phyloP scores from a whole-genome alignment of 2,113 vertebrate species.

The Hippocampus zosterae region DNA sequence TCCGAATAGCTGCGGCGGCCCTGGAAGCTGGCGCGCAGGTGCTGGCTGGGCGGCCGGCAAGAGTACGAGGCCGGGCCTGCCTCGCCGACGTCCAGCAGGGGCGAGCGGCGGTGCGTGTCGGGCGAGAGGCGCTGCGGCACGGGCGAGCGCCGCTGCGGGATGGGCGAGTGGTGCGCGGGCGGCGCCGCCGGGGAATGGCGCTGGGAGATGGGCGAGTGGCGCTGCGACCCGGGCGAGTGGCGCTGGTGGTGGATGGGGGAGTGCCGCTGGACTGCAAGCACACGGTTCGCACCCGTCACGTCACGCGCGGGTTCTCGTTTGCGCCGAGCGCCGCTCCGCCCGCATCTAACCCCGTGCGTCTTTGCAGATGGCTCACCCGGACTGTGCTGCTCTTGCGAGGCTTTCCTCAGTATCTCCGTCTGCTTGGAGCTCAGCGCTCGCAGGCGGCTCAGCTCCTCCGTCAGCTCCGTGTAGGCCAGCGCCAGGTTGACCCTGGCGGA shows the following conservation, averaged over 20 bases:
- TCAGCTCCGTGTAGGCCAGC: slow-evolving; percentile 94
- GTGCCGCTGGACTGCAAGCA: slow-evolving; percentile 78
- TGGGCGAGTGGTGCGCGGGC: slow-evolving; percentile 69
- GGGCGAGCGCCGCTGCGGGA: slow-evolving; percentile 81
- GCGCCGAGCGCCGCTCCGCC: no score
- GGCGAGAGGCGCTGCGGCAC: slow-evolving; percentile 77
- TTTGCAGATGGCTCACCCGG: slow-evolving; percentile 57
- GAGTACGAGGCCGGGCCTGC: slow-evolving; percentile 79
- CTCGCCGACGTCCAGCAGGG: slow-evolving; percentile 73
- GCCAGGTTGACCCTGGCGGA: slow-evolving; percentile 88
- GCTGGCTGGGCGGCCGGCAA: slow-evolving; percentile 82
- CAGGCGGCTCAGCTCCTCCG: slow-evolving; percentile 87
- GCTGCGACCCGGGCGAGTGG: slow-evolving; percentile 80
- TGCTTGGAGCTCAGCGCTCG: slow-evolving; percentile 85
- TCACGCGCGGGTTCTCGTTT: no score
- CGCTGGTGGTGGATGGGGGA: slow-evolving; percentile 74
- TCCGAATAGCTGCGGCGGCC: slow-evolving; percentile 94
- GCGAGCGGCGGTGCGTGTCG: slow-evolving; percentile 76
- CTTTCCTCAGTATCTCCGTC: slow-evolving; percentile 86
- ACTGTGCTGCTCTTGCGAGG: slow-evolving; percentile 84
- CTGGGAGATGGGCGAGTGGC: slow-evolving; percentile 79
- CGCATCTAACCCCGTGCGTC: neutral
- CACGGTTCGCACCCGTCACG: neutral
- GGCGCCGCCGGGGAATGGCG: slow-evolving; percentile 72
- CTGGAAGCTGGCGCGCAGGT: slow-evolving; percentile 90